Percentiles rank a stretch among this genome's conserved stretches.
Conservation (phyloP, 2,113 vertebrate species). For the Cepphus grylle region DNA sequence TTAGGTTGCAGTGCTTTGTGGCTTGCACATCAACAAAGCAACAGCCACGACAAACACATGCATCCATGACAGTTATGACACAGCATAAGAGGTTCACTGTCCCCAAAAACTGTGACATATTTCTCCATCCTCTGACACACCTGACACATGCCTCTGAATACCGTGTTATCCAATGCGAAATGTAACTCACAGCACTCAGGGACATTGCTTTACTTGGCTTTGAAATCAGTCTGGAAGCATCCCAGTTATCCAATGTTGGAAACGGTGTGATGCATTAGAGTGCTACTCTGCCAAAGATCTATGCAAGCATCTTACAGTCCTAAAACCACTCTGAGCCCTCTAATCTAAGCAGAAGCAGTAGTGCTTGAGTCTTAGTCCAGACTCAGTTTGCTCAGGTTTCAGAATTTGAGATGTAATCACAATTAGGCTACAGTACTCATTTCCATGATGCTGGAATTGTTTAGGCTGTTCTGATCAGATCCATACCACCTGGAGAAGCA, state of each 20-base stretch:
- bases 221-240: background rate
- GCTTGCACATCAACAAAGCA: background rate
- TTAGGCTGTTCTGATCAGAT: background rate
- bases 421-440: background rate
- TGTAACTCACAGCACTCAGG: background rate
- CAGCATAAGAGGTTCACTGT: background rate
- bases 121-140: background rate
- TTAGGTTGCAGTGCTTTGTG: background rate
- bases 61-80: background rate
- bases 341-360: background rate
- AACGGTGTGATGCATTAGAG: background rate
- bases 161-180: background rate
- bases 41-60: background rate
- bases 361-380: background rate
- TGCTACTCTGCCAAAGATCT: background rate
- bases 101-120: background rate
- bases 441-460: background rate
- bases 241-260: background rate
- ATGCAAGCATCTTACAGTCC: background rate
- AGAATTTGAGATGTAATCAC: background rate
- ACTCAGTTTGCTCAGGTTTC: background rate
- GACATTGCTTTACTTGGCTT: background rate
- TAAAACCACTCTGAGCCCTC: background rate
- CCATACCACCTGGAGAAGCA: background rate
- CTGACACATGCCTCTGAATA: background rate